phyloP scores from a whole-genome alignment of 2,888 invertebrate genomes.

The Diloba caeruleocephala region DNA sequence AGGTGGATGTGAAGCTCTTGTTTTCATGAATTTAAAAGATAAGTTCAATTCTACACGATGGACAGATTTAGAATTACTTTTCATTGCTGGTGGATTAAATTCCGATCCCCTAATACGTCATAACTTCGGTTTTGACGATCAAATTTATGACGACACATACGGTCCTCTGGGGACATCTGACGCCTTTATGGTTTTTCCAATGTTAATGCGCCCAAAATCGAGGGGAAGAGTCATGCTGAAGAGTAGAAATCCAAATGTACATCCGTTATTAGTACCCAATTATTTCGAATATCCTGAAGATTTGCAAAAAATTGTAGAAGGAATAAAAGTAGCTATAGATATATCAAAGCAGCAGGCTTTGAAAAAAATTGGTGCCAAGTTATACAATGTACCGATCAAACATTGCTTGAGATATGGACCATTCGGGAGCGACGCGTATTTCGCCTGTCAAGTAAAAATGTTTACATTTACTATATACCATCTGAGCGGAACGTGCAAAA shows the following conservation, averaged over 20 bases:
- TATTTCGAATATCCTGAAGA: slow-evolving; percentile 92
- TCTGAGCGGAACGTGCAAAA: slow-evolving; percentile 91
- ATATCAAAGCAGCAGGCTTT: slow-evolving; percentile 89
- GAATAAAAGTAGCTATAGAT: slow-evolving; percentile 89
- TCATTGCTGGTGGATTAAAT: slow-evolving; percentile 88
- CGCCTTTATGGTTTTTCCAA: slow-evolving; percentile 90
- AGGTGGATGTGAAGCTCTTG: slow-evolving; percentile 91
- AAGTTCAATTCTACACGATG: slow-evolving; percentile 86
- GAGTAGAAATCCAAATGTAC: slow-evolving; percentile 91
- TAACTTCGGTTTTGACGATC: slow-evolving; percentile 87
- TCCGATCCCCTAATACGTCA: slow-evolving; percentile 80
- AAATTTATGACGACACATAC: slow-evolving; percentile 79
- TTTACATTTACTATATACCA: slow-evolving; percentile 92
- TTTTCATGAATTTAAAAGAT: slow-evolving; percentile 90
- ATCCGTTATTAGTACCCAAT: slow-evolving; percentile 93
- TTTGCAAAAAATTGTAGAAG: slow-evolving; percentile 90
- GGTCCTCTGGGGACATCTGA: slow-evolving; percentile 75
- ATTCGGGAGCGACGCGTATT: slow-evolving; percentile 91
- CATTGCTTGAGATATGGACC: slow-evolving; percentile 87
- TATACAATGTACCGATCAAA: slow-evolving; percentile 90
- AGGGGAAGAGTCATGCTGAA: slow-evolving; percentile 91
- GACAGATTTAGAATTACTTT: slow-evolving; percentile 91
- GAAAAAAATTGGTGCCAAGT: slow-evolving; percentile 86
- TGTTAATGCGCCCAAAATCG: slow-evolving; percentile 92
- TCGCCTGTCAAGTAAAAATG: slow-evolving; percentile 91